phyloP scores from a whole-genome alignment of 2,888 invertebrate species.

The Thumatha senex region DNA sequence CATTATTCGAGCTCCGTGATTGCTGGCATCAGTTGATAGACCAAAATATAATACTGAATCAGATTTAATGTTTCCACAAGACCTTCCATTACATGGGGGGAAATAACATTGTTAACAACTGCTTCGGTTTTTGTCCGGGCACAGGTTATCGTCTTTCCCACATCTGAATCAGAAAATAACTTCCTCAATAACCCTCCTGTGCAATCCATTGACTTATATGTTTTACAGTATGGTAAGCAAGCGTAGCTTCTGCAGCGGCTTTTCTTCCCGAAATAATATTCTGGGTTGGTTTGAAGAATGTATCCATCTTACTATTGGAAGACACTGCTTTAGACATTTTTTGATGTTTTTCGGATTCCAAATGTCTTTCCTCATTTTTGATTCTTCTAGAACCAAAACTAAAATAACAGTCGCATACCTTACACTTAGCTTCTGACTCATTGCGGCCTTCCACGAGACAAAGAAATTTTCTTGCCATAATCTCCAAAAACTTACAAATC shows the following conservation, averaged over 20 bases:
- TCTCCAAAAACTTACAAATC: too few species aligned
- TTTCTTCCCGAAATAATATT: constrained; percentile 12
- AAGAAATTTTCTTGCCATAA: too few species aligned
- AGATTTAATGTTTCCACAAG: constrained; percentile 11
- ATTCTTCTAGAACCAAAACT: too few species aligned
- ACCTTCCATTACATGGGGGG: constrained; percentile 5
- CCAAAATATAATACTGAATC: constrained; percentile 21
- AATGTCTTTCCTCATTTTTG: constrained; percentile 14
- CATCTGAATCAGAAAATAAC: not conserved
- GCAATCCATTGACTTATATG: constrained; percentile 20
- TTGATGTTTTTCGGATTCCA: constrained; percentile 11
- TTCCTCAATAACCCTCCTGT: not conserved
- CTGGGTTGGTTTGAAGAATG: constrained; percentile 4
- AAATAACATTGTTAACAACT: constrained; percentile 22
- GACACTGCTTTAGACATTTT: constrained; percentile 7
- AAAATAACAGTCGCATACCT: too few species aligned
- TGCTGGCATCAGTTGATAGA: constrained; percentile 35
- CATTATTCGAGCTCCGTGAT: constrained; percentile 22
- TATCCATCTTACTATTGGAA: constrained; percentile 14
- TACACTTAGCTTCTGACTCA: too few species aligned
- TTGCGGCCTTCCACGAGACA: too few species aligned
- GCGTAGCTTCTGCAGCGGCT: constrained; percentile 19
- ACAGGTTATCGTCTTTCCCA: constrained; percentile 6
- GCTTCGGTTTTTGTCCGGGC: constrained; percentile 27
- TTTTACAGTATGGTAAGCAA: constrained; percentile 30